These are phyloP conservation scores for Morpho achilles DNA, from an alignment of 2,888 invertebrate species.

Conservation along the genomic window DNA sequence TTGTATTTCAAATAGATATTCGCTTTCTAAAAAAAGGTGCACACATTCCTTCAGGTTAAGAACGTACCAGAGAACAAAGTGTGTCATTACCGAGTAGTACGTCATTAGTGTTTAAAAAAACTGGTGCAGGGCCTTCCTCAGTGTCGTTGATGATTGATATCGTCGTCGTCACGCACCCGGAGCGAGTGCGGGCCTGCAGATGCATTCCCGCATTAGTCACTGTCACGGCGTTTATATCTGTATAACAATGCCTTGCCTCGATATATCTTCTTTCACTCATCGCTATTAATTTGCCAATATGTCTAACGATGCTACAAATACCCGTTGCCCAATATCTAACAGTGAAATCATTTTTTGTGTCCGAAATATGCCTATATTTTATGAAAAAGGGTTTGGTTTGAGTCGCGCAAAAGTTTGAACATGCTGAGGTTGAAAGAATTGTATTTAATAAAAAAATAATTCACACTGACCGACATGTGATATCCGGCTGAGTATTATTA, in stretches of 20 bases:
- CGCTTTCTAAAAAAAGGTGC: conserved; percentile 4
- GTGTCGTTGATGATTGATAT: conserved; percentile 24
- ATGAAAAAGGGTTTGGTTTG: too few relatives aligned
- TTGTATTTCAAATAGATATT: background rate
- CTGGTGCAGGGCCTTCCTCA: conserved; percentile 23
- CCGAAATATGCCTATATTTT: too few relatives aligned
- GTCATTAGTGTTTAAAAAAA: conserved; percentile 24
- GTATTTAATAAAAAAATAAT: too few relatives aligned
- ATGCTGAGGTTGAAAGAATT: too few relatives aligned
- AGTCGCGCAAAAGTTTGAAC: too few relatives aligned
- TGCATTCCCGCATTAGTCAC: conserved; percentile 29
- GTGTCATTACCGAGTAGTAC: conserved; percentile 27
- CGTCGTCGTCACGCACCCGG: conserved; percentile 14
- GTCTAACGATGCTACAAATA: conserved; percentile 10
- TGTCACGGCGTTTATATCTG: conserved; percentile 23
- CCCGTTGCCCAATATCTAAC: too few relatives aligned
- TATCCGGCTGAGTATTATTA: too few relatives aligned
- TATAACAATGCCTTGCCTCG: conserved; percentile 26
- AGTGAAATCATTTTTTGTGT: too few relatives aligned
- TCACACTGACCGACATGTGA: too few relatives aligned
- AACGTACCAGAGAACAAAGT: conserved; percentile 13
- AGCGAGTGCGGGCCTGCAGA: conserved; percentile 3
- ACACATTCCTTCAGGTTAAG: background rate
- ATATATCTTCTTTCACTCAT: conserved; percentile 25
- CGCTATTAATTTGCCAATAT: conserved; percentile 26